Base-by-base conservation (phyloP, 1,140 invertebrate genomes). In the Frieseomelitta varia region DNA sequence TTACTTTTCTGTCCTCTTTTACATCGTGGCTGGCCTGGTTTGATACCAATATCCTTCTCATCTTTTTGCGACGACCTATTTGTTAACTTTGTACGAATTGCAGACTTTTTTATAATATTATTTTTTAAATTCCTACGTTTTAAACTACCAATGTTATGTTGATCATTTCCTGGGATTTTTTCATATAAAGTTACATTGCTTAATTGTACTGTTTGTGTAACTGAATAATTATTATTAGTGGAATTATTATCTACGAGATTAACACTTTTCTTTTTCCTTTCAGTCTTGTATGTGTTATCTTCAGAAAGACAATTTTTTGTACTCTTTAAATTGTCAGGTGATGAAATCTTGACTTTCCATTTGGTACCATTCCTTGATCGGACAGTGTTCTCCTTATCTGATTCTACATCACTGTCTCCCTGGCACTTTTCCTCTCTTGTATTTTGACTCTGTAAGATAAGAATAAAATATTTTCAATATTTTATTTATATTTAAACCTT, bases 371-470 rank as follows among this genome's bases (percentile, higher is more conserved):
- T 82, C 1, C 2, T 15, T 0, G 61, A 27, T 12, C 91, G 90
- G 39, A 72, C 73, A 53, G 73, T 15, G 56, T 92, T 92, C 61
- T 92, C 91, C 61, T 92, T 92, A 73, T 92, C 84, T 1, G 81
- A 91, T 79, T 92, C 91, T 10, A 15, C 19, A 68, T 91, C 87
- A 2, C 24, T 82, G 39, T 87, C 53, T 39, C 34, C 19, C 1
- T 71, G 30, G 0, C 14, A 17, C 2, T 14, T 19, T 12, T 30
- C 34, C 19, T 71, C 17, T 12, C 19, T 14, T 34, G 10, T 4
- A n/a, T 67, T 51, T 81, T 68, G 21, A 39, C 6, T 55, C 76
- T 84, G 24, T 77, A 0, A 8, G 39, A 77, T 24, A 21, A 0
- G 51, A 74, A n/a, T 19, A 34, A 51, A 58, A 53, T 56, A 51